Conservation (phyloP, 2,797 vertebrate species). For the Amniataba percoides region DNA sequence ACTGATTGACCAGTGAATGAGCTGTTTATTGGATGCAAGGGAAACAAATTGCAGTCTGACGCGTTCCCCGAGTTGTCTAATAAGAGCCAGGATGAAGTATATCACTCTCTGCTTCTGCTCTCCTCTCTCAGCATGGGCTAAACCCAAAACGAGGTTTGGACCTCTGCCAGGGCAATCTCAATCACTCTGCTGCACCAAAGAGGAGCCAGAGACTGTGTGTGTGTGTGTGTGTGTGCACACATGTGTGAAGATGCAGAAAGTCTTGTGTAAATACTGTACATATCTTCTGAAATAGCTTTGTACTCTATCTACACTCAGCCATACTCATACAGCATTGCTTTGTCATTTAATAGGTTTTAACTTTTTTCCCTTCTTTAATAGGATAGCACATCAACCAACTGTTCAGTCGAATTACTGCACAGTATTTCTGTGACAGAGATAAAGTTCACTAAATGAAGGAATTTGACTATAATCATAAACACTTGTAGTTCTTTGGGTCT, state of each 20-base stretch:
- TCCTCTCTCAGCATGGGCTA: conserved; percentile 76
- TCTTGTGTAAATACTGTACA: conserved; percentile 26
- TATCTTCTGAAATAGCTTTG: conserved; percentile 18
- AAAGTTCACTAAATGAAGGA: background rate
- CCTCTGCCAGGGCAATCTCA: conserved; percentile 81
- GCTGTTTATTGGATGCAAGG: conserved; percentile 89
- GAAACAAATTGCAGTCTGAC: conserved; percentile 89
- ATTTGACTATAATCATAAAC: conserved; percentile 23
- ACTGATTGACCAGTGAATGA: conserved; percentile 89
- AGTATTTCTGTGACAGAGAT: background rate
- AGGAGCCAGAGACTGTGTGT: conserved; percentile 25
- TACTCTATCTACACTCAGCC: background rate
- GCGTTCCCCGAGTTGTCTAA: conserved; percentile 84
- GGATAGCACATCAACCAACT: background rate
- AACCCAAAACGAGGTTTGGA: conserved; percentile 84
- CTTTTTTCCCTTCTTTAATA: background rate
- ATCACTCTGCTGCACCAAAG: conserved; percentile 69
- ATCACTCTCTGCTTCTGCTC: conserved; percentile 75
- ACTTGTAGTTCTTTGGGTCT: background rate
- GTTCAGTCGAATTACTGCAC: background rate
- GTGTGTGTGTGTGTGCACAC: background rate
- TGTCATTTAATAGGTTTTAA: background rate
- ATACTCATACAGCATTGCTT: background rate
- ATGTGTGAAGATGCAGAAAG: conserved; percentile 25
- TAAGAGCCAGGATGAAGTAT: conserved; percentile 85